These are phyloP conservation scores for Sander lucioperca DNA, from an alignment of 2,113 vertebrate species.

Conservation along the genomic window DNA sequence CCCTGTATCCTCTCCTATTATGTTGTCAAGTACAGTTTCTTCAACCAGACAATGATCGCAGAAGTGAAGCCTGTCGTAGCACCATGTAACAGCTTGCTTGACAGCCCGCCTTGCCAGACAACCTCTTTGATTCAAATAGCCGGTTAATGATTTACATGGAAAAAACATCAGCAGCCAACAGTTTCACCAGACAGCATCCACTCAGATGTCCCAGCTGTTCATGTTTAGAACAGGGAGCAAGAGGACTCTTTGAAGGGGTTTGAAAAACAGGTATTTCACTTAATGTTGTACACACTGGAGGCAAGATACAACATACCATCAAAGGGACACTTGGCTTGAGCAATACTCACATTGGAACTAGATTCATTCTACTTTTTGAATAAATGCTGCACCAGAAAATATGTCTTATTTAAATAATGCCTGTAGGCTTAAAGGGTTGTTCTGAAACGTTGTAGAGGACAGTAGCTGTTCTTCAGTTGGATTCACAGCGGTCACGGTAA, in stretches of 20 bases:
- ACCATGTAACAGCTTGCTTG: slow-evolving; percentile 2
- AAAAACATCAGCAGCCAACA: slow-evolving; percentile 37
- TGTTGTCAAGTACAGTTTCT: slow-evolving; percentile 8
- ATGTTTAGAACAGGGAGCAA: slow-evolving; percentile 22
- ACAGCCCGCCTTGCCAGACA: slow-evolving; percentile 18
- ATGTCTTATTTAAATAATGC: too few relatives aligned
- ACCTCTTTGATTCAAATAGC: slow-evolving; percentile 54
- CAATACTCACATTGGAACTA: too few relatives aligned
- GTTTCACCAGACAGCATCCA: slow-evolving; percentile 10
- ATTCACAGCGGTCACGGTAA: too few relatives aligned
- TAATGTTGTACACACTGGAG: too few relatives aligned
- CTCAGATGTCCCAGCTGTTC: neutral
- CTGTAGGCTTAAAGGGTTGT: too few relatives aligned
- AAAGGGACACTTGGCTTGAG: too few relatives aligned
- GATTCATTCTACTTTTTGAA: too few relatives aligned
- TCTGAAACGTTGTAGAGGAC: too few relatives aligned
- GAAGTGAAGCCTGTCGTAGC: slow-evolving; percentile 7
- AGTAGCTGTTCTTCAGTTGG: too few relatives aligned
- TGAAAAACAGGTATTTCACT: neutral
- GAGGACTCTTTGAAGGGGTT: slow-evolving; percentile 15
- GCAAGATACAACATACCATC: too few relatives aligned
- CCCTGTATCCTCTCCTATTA: neutral
- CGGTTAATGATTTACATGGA: slow-evolving; percentile 52
- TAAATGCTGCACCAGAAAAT: too few relatives aligned
- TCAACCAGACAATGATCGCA: neutral